Base-by-base conservation (phyloP, 1,140 invertebrate species). In the Drosophila equinoxialis region DNA sequence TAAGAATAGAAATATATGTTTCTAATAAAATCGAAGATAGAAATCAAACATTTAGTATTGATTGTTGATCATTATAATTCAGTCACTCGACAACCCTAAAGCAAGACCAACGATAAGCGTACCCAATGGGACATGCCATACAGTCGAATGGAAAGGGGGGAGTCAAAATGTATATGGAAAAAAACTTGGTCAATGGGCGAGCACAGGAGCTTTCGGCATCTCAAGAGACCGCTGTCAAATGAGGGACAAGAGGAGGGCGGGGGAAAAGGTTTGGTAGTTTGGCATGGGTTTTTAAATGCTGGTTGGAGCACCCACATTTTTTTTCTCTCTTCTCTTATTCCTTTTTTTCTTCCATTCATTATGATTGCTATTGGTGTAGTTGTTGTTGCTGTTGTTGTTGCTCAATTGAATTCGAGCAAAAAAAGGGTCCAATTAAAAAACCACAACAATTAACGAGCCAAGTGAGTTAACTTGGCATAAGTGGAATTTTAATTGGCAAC, bases 401-500 rank as follows among this genome's bases (percentile, higher is more conserved):
- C 87, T 90, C 79, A 90, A 90, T 90, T 86, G 76, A 89, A 91
- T 89, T 75, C 74, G 79, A 75, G 74, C 78, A 71, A 77, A 77
- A 74, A 90, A 91, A 86, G 90, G 90, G 84, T 89, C 85, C 90
- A 91, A 91, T 91, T 91, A 91, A 91, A 91, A 91, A 91, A 78
- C 90, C 90, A 91, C 90, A 90, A 91, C 90, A 91, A 91, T 91
- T 91, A 91, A 91, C 85, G 82, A 89, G 84, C 77, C 85, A 90
- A 91, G 89, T 90, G 89, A 90, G 89, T 91, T 91, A 91, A 91
- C 90, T 90, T 91, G 89, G 89, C 89, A 89, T 91, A 90, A 90
- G 90, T 90, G 89, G 89, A 91, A 91, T 90, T 91, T 91, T 91
- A 91, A 91, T 91, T 91, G 90, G 90, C 90, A 91, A 91, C 90